Percentiles rank a stretch among this genome's conserved stretches.
Evolutionary conservation across 2,888 invertebrate species (phyloP).

Genomic region (Brassicogethes aeneus): DNA sequence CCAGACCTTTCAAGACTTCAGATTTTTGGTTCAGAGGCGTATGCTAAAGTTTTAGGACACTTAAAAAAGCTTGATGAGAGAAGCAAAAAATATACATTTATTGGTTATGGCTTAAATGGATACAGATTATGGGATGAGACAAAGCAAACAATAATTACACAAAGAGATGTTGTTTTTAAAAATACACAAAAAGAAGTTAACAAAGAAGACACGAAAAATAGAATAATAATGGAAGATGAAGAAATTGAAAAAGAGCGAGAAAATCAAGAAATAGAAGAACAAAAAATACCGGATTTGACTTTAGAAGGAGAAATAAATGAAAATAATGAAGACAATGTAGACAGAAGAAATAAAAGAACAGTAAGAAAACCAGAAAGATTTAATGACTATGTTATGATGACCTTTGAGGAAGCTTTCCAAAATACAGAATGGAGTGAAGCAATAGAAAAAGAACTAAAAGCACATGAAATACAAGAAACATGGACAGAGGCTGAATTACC

Average conservation of each 20-base stretch:
- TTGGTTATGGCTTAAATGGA: conserved; percentile 13
- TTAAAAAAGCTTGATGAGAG: too few species aligned
- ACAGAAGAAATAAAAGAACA: conserved; percentile 3
- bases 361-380: conserved; percentile 1
- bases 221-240: conserved; percentile 2
- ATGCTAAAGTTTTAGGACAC: too few species aligned
- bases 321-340: background rate
- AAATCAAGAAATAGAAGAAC: background rate
- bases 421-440: conserved; percentile 15
- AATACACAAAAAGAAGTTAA: conserved; percentile 3
- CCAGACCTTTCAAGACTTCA: conserved; percentile 23
- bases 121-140: conserved; percentile 13
- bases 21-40: conserved; percentile 24
- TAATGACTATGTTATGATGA: background rate
- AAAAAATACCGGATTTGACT: background rate
- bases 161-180: conserved; percentile 14
- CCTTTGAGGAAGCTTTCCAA: too few species aligned
- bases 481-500: conserved; percentile 12
- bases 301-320: background rate
- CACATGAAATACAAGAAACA: conserved; percentile 10
- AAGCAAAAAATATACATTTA: too few species aligned
- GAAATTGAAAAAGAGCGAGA: conserved; percentile 2
- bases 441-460: conserved; percentile 15
- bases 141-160: conserved; percentile 7
- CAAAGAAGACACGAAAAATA: background rate